phyloP scores from a whole-genome alignment of 2,888 invertebrate species.

The Mechanitis mazaeus region DNA sequence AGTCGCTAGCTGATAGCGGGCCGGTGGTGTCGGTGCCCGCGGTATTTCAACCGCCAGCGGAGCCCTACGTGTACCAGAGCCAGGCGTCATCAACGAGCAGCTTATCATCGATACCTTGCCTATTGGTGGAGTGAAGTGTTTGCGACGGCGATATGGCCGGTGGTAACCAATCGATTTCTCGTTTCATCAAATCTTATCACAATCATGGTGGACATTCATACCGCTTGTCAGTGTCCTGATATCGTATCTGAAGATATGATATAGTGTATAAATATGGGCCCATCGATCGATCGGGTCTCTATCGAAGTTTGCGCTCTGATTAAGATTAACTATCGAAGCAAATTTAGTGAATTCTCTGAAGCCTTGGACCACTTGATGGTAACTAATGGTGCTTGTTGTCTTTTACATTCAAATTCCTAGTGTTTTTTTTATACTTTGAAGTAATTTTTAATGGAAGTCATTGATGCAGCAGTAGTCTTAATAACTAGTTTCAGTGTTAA shows the following conservation, averaged over 20 bases:
- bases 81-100: slow-evolving; percentile 30
- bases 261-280: slow-evolving; percentile 75
- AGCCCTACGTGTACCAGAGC: slow-evolving; percentile 27
- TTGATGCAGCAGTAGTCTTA: slow-evolving; percentile 17
- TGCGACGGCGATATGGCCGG: slow-evolving; percentile 60
- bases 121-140: slow-evolving; percentile 73
- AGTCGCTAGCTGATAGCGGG: slow-evolving; percentile 54
- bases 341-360: slow-evolving; percentile 13
- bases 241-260: slow-evolving; percentile 73
- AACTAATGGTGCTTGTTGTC: slow-evolving; percentile 24
- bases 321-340: slow-evolving; percentile 49
- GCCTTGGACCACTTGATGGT: slow-evolving; percentile 26
- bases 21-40: slow-evolving; percentile 45
- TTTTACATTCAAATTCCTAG: slow-evolving; percentile 11
- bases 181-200: slow-evolving; percentile 67
- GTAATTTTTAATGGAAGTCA: neutral
- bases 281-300: slow-evolving; percentile 75
- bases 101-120: slow-evolving; percentile 60
- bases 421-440: slow-evolving; percentile 5
- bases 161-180: slow-evolving; percentile 70
- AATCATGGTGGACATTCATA: slow-evolving; percentile 70
- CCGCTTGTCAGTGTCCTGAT: slow-evolving; percentile 68
- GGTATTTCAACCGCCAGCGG: slow-evolving; percentile 33
- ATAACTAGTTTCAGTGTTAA: slow-evolving; percentile 15
- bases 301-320: slow-evolving; percentile 68